These are phyloP conservation scores for Ectropis crepuscularia DNA, from an alignment of 2,888 invertebrate species.

Conservation along the genomic window DNA sequence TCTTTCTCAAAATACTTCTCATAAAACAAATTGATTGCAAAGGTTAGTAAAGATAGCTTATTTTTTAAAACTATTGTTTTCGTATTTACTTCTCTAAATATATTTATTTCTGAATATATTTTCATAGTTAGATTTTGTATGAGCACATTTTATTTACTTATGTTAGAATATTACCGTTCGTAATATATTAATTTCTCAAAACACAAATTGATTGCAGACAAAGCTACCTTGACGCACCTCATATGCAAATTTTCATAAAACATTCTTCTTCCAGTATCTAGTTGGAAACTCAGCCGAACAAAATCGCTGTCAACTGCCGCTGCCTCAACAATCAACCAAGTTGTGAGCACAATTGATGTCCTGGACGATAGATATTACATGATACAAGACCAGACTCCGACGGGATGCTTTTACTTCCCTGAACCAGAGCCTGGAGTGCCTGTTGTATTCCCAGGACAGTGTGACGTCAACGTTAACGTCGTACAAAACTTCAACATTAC, in stretches of 20 bases:
- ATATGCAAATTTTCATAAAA: neutral
- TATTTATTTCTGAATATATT: too few species aligned
- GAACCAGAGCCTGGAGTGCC: constrained; percentile 55
- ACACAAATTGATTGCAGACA: too few species aligned
- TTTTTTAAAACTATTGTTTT: too few species aligned
- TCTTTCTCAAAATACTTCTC: too few species aligned
- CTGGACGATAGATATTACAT: constrained; percentile 59
- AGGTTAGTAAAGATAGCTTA: too few species aligned
- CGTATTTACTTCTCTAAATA: too few species aligned
- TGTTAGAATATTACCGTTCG: too few species aligned
- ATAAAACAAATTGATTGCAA: too few species aligned
- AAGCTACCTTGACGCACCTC: too few species aligned
- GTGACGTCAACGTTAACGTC: constrained; percentile 58
- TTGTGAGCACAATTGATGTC: constrained; percentile 50
- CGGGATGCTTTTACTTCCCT: constrained; percentile 69
- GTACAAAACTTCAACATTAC: constrained; percentile 54
- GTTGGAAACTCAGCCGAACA: constrained; percentile 68
- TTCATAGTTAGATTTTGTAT: too few species aligned
- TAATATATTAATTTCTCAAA: too few species aligned
- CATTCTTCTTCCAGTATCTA: constrained; percentile 54
- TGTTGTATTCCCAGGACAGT: constrained; percentile 66
- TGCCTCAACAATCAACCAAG: constrained; percentile 45
- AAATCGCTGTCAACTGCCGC: constrained; percentile 47
- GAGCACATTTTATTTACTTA: too few species aligned
- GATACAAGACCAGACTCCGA: constrained; percentile 52